Percentiles rank a stretch among this genome's conserved stretches.
Evolutionary conservation across 1,140 invertebrate genomes (phyloP).

Genomic region (Ooceraea biroi): DNA sequence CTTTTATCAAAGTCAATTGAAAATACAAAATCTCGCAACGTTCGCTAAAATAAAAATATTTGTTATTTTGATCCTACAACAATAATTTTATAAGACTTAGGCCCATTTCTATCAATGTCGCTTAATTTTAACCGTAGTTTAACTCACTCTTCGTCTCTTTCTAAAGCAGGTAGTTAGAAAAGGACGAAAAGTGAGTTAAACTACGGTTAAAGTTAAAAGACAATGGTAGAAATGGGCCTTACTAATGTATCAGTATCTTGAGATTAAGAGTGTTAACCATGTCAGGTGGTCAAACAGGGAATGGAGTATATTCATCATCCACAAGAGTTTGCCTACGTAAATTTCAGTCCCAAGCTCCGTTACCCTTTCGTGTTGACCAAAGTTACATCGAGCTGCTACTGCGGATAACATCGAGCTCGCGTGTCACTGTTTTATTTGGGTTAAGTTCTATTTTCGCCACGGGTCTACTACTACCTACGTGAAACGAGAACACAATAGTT

Average conservation of each 20-base stretch:
- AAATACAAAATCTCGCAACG: neutral
- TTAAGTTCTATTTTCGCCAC: slow-evolving; percentile 68
- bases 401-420: slow-evolving; percentile 75
- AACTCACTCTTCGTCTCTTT: no score
- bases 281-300: neutral
- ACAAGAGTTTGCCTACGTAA: slow-evolving; percentile 20
- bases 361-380: slow-evolving; percentile 60
- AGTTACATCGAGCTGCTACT: slow-evolving; percentile 45
- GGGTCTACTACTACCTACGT: slow-evolving; percentile 18
- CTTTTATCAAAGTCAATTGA: neutral
- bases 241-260: neutral
- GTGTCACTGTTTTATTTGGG: slow-evolving; percentile 75
- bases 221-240: no score
- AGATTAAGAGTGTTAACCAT: neutral
- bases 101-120: no score
- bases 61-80: neutral
- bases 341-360: slow-evolving; percentile 36
- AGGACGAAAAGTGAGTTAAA: no score
- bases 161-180: no score
- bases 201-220: no score
- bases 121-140: no score
- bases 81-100: neutral
- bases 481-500: slow-evolving; percentile 54
- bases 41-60: neutral
- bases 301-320: neutral